phyloP scores from a whole-genome alignment of 2,797 vertebrate species.

The Carduelis carduelis region DNA sequence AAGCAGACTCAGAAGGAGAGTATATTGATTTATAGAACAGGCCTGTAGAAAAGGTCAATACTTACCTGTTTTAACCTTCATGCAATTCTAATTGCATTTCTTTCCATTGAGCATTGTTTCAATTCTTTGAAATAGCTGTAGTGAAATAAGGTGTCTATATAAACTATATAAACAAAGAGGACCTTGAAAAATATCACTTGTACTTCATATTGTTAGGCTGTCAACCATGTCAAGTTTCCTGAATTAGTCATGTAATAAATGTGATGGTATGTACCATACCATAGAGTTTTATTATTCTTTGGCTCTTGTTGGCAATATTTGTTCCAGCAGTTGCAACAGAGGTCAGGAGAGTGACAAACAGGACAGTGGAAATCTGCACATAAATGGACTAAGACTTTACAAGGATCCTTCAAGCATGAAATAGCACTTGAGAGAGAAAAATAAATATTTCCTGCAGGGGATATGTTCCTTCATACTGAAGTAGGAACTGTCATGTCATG shows the following conservation, averaged over 20 bases:
- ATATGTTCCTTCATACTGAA: not conserved
- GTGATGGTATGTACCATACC: not conserved
- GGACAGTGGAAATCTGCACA: slow-evolving; percentile 24
- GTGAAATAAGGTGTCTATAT: not conserved
- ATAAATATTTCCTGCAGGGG: not conserved
- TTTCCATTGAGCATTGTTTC: not conserved
- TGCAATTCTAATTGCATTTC: not conserved
- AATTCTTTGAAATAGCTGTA: not conserved
- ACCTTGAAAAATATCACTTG: not conserved
- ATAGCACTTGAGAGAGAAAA: not conserved
- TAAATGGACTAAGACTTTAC: slow-evolving; percentile 20
- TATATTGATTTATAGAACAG: not conserved
- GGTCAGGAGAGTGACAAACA: slow-evolving; percentile 29
- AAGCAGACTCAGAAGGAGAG: not conserved
- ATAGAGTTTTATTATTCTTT: slow-evolving; percentile 7
- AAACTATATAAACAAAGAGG: not conserved
- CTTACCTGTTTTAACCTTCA: not conserved
- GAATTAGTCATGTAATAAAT: slow-evolving; percentile 3
- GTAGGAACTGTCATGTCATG: not conserved
- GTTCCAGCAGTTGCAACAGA: slow-evolving; percentile 5
- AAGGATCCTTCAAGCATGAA: slow-evolving; percentile 27
- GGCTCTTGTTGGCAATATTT: not conserved
- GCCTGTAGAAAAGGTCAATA: not conserved
- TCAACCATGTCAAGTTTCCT: not conserved
- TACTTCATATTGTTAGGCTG: not conserved